A percentile compares a stretch with the other conserved stretches of the same genome.
Conservation (phyloP, 2,888 invertebrate genomes). For the Alsophila aescularia region DNA sequence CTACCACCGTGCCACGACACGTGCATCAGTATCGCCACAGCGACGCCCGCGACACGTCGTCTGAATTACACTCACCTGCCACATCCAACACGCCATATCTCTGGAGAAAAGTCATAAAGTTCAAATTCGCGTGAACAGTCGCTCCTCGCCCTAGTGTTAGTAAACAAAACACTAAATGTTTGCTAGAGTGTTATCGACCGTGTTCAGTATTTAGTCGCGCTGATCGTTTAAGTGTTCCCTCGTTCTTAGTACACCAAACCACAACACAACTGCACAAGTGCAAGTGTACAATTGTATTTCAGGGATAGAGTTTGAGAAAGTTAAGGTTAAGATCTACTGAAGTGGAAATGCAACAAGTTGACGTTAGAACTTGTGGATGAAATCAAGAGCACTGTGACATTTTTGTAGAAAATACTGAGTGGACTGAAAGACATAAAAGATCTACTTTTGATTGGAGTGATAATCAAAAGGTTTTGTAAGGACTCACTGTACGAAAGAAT, state of each 20-base stretch:
- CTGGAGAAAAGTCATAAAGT: neutral
- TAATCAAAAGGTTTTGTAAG: too few species aligned
- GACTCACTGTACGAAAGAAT: too few species aligned
- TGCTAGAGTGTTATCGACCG: constrained; percentile 59
- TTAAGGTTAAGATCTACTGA: too few species aligned
- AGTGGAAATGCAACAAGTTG: neutral
- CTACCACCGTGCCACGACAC: constrained; percentile 2
- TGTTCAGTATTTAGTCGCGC: constrained; percentile 69
- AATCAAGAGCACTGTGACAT: too few species aligned
- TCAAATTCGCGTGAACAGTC: neutral
- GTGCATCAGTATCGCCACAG: constrained; percentile 14
- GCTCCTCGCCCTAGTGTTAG: constrained; percentile 2
- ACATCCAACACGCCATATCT: neutral
- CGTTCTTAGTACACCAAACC: constrained; percentile 67
- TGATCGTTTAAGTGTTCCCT: constrained; percentile 71
- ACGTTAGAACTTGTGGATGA: too few species aligned
- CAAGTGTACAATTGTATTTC: too few species aligned
- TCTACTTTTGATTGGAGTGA: too few species aligned
- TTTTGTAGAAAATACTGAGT: too few species aligned
- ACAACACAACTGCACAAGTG: too few species aligned
- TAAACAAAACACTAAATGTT: constrained; percentile 48
- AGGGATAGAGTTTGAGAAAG: neutral
- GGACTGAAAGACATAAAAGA: too few species aligned
- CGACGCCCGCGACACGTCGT: constrained; percentile 43
- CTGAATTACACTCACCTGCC: neutral